phyloP scores from a whole-genome alignment of 1,140 invertebrate species.

The Gonatopus flavifemur region DNA sequence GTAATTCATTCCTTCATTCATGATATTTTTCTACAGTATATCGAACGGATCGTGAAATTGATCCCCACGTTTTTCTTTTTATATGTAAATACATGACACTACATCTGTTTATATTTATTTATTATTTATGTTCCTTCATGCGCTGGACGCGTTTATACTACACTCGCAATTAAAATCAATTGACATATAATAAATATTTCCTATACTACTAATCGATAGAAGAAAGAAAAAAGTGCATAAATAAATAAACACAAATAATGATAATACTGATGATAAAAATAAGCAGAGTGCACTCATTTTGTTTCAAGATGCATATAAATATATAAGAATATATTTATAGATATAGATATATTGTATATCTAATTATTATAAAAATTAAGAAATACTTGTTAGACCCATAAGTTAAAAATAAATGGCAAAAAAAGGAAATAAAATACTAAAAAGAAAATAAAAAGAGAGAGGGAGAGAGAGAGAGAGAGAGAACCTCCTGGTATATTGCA shows the following conservation, averaged over 20 bases:
- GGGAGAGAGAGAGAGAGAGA: too few relatives aligned
- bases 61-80: constrained; percentile 2
- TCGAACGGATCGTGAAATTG: constrained; percentile 8
- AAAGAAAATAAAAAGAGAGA: too few relatives aligned
- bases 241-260: too few relatives aligned
- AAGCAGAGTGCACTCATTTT: constrained; percentile 38
- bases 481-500: constrained; percentile 38
- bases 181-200: constrained; percentile 31
- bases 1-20: too few relatives aligned
- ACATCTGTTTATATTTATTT: constrained; percentile 50
- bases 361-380: constrained; percentile 38
- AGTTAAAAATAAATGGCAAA: too few relatives aligned
- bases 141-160: constrained; percentile 55
- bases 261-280: too few relatives aligned
- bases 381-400: constrained; percentile 46
- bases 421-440: too few relatives aligned
- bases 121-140: constrained; percentile 51
- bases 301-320: constrained; percentile 37
- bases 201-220: constrained; percentile 23
- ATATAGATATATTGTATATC: constrained; percentile 36
- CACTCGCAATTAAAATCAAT: constrained; percentile 45
- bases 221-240: constrained; percentile 17
- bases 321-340: constrained; percentile 29
- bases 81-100: constrained; percentile 52
- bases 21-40: too few relatives aligned